Percentiles rank a stretch among this genome's conserved stretches.
Evolutionary conservation across 2,888 invertebrate genomes (phyloP).

Genomic region (Biston betularia): DNA sequence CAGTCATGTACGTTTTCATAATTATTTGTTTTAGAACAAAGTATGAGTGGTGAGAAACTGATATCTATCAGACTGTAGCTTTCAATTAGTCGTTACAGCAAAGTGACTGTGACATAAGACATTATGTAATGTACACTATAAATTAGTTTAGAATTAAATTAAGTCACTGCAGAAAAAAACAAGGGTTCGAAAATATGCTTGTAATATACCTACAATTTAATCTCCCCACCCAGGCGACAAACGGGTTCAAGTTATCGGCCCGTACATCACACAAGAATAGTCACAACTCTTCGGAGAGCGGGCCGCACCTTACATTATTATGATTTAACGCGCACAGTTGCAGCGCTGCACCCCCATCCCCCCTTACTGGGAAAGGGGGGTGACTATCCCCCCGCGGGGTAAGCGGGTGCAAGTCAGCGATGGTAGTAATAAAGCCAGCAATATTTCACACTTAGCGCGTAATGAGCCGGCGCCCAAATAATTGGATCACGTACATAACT

Average conservation of each 20-base stretch:
- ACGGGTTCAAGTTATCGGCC: slow-evolving; percentile 47
- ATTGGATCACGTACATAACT: slow-evolving; percentile 87
- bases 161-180: too few relatives aligned
- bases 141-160: too few relatives aligned
- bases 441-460: slow-evolving; percentile 87
- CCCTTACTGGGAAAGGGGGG: slow-evolving; percentile 20
- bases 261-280: slow-evolving; percentile 41
- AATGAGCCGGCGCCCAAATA: slow-evolving; percentile 87
- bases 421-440: slow-evolving; percentile 83
- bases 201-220: neutral
- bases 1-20: too few relatives aligned
- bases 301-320: slow-evolving; percentile 78
- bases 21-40: too few relatives aligned
- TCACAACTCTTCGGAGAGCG: slow-evolving; percentile 50
- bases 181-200: neutral
- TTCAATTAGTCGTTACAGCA: too few relatives aligned
- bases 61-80: too few relatives aligned
- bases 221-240: slow-evolving; percentile 37
- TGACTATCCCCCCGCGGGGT: slow-evolving; percentile 17
- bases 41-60: too few relatives aligned
- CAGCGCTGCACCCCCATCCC: slow-evolving; percentile 69
- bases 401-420: slow-evolving; percentile 65
- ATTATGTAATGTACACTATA: too few relatives aligned
- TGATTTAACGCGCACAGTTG: slow-evolving; percentile 81
- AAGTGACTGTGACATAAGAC: too few relatives aligned